A percentile compares a stretch with the other conserved stretches of the same genome.
Evolutionary conservation across 2,888 invertebrate genomes (phyloP).

Genomic region (Morpho achilles): DNA sequence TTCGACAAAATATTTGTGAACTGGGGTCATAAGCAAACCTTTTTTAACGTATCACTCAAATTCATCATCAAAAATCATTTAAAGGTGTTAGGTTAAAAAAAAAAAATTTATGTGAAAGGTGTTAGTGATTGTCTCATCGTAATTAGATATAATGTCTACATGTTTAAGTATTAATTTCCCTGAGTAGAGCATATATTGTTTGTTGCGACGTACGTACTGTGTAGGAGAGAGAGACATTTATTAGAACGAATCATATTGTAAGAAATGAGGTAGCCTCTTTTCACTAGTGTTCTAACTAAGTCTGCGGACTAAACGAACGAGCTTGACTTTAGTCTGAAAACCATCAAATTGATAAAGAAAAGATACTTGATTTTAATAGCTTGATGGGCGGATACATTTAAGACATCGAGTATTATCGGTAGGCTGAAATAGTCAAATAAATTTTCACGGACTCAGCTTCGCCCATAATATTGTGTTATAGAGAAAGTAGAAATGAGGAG

Average conservation of each 20-base stretch:
- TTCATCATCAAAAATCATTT: background rate
- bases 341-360: background rate
- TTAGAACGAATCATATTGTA: background rate
- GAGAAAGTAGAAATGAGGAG: conserved; percentile 7
- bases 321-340: background rate
- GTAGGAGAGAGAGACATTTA: background rate
- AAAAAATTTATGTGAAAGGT: background rate
- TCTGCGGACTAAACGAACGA: background rate
- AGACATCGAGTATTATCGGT: no score
- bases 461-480: no score
- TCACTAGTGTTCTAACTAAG: background rate
- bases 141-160: background rate
- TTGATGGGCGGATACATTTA: no score
- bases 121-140: background rate
- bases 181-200: conserved; percentile 15
- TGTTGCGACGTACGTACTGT: background rate
- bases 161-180: conserved; percentile 14
- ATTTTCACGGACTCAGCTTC: no score
- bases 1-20: conserved; percentile 5
- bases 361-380: no score
- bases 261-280: background rate
- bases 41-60: background rate
- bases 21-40: conserved; percentile 20
- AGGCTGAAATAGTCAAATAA: no score
- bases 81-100: background rate